Base-by-base conservation (phyloP, 2,888 invertebrate genomes). In the Deilephila porcellus region DNA sequence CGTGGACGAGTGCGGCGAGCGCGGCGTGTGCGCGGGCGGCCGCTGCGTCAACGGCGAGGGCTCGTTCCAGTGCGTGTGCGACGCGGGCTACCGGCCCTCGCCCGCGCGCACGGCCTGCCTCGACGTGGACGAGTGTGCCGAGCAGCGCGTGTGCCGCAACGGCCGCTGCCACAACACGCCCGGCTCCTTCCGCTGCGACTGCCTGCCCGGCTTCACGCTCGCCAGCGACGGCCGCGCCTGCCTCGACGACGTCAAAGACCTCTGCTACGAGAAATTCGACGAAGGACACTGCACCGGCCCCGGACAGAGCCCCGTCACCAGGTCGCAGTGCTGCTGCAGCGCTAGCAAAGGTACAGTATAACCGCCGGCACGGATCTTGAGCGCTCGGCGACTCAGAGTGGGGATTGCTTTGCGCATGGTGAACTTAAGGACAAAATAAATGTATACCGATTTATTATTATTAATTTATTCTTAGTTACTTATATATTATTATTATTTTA, bases 281-380 rank as follows among this genome's bases (percentile, higher is more conserved):
- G 97, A 97, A 77, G 98, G 97, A 0, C 96, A 97, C 75, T 98
- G 98, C 85, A 95, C 96, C 73, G 97, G 97, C 77, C 97, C 98
- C 0, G 97, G 97, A 0, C 95, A 96, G 4, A 96, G 96, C 14
- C 96, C 97, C 0, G 97, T 98, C n/a, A 97, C 98, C 0, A 96
- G 97, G 85, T 98, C 98, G 0, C 97, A 97, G 83, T 98, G 98
- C 81, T 98, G 98, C 86, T 98, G 98, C 87, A 97, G 97, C 81
- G 96, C 93, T 20, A 90, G 88, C 70, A 94, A 93, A 92, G 93
- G 94, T 93, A 32, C 1, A n/a, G n/a, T n/a, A n/a, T n/a, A n/a
- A n/a, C n/a, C n/a, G n/a, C n/a, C n/a, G n/a, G n/a, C n/a, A n/a
- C n/a, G n/a, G n/a, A n/a, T n/a, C n/a, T n/a, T n/a, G n/a, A n/a